phyloP scores from a whole-genome alignment of 2,888 invertebrate genomes.

The Hymenopus coronatus region DNA sequence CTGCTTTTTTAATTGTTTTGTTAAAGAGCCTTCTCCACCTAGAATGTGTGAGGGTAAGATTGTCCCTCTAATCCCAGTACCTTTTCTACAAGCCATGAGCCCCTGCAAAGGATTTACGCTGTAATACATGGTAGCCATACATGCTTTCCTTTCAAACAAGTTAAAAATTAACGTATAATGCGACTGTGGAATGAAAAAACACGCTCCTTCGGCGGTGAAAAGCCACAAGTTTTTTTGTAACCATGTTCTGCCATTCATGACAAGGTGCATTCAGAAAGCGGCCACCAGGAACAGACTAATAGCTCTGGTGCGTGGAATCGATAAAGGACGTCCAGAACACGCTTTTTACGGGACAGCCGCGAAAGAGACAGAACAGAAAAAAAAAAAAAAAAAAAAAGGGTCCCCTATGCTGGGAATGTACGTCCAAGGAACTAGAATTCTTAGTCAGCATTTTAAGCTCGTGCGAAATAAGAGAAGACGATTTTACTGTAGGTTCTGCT shows the following conservation, averaged over 20 bases:
- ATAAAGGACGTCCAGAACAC: neutral
- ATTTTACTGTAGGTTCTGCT: neutral
- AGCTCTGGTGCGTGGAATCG: neutral
- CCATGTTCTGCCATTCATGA: neutral
- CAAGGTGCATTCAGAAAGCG: neutral
- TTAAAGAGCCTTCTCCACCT: neutral
- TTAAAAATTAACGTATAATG: neutral
- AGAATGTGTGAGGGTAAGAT: neutral
- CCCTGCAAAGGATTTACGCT: too few species aligned
- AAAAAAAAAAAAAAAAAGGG: neutral
- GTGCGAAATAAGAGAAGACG: neutral
- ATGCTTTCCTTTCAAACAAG: neutral
- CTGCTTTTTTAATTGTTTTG: too few species aligned
- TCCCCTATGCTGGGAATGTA: neutral
- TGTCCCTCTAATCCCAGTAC: neutral
- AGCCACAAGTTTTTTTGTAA: neutral
- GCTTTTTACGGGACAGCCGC: neutral
- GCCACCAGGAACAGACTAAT: neutral
- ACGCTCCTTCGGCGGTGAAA: neutral
- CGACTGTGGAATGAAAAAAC: neutral
- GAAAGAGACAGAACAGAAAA: neutral
- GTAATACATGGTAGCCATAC: neutral
- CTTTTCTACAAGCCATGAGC: neutral
- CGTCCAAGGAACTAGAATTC: neutral
- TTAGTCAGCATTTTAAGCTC: neutral